phyloP scores from a whole-genome alignment of 1,140 invertebrate genomes.

The Drosophila mauritiana region DNA sequence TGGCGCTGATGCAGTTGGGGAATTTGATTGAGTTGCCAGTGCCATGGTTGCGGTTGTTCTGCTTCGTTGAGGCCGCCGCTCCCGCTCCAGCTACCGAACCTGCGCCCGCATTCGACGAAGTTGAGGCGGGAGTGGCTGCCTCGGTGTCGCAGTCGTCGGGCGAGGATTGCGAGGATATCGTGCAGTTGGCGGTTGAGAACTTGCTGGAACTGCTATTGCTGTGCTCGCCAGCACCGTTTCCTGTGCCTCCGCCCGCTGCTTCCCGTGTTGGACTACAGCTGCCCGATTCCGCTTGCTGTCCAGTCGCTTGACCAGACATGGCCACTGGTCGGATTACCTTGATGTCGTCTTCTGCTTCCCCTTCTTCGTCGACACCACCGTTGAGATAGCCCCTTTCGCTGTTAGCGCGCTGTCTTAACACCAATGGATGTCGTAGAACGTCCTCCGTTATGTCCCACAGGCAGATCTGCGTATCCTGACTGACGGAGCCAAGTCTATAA shows the following conservation, averaged over 20 bases:
- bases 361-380: constrained; percentile 57
- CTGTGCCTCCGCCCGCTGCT: constrained; percentile 28
- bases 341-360: constrained; percentile 58
- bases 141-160: constrained; percentile 70
- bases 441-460: constrained; percentile 99
- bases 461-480: constrained; percentile 99
- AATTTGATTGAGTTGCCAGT: constrained; percentile 77
- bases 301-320: constrained; percentile 56
- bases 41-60: constrained; percentile 54
- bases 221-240: constrained; percentile 55
- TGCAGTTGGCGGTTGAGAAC: constrained; percentile 84
- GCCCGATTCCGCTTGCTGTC: constrained; percentile 58
- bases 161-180: constrained; percentile 83
- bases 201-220: constrained; percentile 84
- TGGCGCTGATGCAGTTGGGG: constrained; percentile 79
- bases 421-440: constrained; percentile 89
- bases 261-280: constrained; percentile 67
- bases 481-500: constrained; percentile 97
- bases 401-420: constrained; percentile 75
- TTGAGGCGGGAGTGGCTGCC: constrained; percentile 39
- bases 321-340: constrained; percentile 78
- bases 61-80: constrained; percentile 34
- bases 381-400: constrained; percentile 77
- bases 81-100: constrained; percentile 16
- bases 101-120: constrained; percentile 25